Base-by-base conservation (phyloP, 1,140 invertebrate genomes). In the Harpegnathos saltator region DNA sequence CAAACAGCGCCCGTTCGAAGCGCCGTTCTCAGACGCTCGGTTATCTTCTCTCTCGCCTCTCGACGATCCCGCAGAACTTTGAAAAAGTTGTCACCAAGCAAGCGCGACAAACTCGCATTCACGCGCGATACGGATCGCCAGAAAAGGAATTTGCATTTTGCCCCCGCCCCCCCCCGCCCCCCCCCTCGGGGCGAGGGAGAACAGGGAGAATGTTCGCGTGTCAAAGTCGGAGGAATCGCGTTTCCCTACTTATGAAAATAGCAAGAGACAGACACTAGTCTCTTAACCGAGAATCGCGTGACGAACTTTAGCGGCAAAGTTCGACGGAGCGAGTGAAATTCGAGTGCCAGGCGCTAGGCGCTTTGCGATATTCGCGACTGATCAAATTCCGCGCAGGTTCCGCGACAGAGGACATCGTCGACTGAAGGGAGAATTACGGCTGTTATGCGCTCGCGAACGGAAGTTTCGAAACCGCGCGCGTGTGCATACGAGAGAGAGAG, bases 231-330 rank as follows among this genome's bases (percentile, higher is more conserved):
- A 77, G 33, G 68, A 71, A 9, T 11, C 38, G 22, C 54, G 7
- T 22, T 71, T 71, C 52, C 58, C 48, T 22, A n/a, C 11, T 15
- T n/a, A 54, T 1, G n/a, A n/a, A n/a, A n/a, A n/a, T n/a, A n/a
- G n/a, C n/a, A n/a, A n/a, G n/a, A n/a, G 52, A 78, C 63, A 52
- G 73, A 63, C 59, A n/a, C 15, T 29, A 56, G 75, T 92, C 91
- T 50, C 93, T 92, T 56, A 93, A 94, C 93, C 94, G 83, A 50
- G 89, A 90, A 59, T 66, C 68, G 22, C 33, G 29, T 2, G 22
- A 52, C 24, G 15, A 81, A 62, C 74, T 59, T 68, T 2, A 7
- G 15, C 48, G 15, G 24, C 1, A 44, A n/a, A 50, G 58, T 66
- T 66, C 59, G 52, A 61, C 17, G 63, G 56, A 54, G 22, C 5